Conservation (phyloP, 2,797 vertebrate genomes). For the Falco naumanni region DNA sequence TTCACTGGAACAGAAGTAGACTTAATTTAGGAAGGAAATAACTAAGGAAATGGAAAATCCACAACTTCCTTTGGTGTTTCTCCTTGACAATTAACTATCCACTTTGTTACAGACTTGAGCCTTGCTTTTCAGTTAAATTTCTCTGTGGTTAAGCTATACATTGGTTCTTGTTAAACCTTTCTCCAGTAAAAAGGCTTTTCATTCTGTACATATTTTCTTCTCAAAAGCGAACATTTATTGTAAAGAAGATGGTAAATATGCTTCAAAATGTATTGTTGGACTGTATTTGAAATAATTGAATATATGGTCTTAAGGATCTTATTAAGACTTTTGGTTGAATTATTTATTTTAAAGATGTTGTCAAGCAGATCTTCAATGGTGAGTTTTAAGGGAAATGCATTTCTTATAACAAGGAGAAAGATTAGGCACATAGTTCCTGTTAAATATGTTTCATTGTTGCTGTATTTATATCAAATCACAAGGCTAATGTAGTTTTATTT, state of each 20-base stretch:
- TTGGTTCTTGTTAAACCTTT: neutral
- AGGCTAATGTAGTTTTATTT: neutral
- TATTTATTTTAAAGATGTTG: neutral
- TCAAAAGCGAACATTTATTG: neutral
- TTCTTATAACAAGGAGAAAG: neutral
- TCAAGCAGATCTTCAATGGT: neutral
- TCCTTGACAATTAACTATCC: neutral
- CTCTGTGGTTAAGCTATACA: neutral
- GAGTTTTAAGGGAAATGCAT: neutral
- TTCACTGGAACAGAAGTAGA: neutral
- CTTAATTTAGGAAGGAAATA: neutral
- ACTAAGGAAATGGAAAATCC: neutral
- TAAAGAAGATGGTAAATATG: neutral
- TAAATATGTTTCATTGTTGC: neutral
- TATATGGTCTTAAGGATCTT: neutral
- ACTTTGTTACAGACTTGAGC: neutral
- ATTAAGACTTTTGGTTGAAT: neutral
- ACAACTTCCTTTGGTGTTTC: neutral
- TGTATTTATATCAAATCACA: neutral
- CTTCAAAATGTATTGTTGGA: neutral
- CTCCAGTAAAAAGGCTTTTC: neutral
- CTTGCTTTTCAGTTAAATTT: neutral
- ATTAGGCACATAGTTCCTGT: neutral
- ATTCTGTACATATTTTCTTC: neutral
- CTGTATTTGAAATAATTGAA: neutral